Evolutionary conservation across 2,113 vertebrate species (phyloP), one percentile per base, ranked within the genome.

Genomic region (Micromys minutus): DNA sequence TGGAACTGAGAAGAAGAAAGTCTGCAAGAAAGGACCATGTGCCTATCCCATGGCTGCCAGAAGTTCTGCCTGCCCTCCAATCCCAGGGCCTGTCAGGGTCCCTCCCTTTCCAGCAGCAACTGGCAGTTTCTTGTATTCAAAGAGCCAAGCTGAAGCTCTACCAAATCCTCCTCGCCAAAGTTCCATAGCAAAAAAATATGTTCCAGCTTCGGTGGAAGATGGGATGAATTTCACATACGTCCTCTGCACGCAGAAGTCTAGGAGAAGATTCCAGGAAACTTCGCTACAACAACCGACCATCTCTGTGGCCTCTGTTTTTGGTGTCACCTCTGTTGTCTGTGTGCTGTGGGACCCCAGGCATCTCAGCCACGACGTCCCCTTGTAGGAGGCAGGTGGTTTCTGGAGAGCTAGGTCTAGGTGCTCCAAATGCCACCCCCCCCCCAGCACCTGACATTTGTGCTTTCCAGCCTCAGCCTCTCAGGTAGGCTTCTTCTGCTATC

Each of bases 91-190:
- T 55, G 15, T 21, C 29, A 15, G 17, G 61, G 26, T 31, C 10
- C 36, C 89, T 92, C 55, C 50, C 42, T 31, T 96, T 63, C 71
- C 77, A 85, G 84, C 16, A 93, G 29, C 61, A 67, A 55, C 61
- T 34, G 74, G 63, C 45, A 65, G 52, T 83, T 86, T 39, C 42
- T 76, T 39, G 42, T 36, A 55, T 50, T 52, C 63, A 89, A 72
- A 55, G 36, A 57, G 12, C 72, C 57, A 92, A 87, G 55, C 13
- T 5, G 42, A 77, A 52, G 52, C 21, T 7, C 19, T n/a, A 83
- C 55, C 80, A 61, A 83, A 17, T 9, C 21, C 39, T 75, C 42
- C 11, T 31, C 7, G 55, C 71, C 90, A 74, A 90, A 85, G 42
- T 76, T 81, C 65, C 29, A 42, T 9, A 85, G 36, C 65, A 69